These are phyloP conservation scores for Hoplostethus mediterraneus DNA, from an alignment of 2,797 vertebrate species.

Conservation along the genomic window DNA sequence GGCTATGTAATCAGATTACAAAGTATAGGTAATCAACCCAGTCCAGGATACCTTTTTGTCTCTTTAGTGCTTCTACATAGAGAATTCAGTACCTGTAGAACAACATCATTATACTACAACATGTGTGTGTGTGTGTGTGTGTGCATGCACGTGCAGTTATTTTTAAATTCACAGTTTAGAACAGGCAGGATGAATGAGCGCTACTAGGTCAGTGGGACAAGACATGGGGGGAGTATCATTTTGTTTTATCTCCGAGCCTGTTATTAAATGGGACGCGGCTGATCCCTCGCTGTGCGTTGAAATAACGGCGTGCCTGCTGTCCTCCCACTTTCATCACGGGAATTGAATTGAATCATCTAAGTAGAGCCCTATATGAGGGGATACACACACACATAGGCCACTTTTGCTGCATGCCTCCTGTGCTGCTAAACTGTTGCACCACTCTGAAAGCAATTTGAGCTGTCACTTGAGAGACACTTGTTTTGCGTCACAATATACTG, in stretches of 20 bases:
- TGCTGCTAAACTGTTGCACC: not conserved
- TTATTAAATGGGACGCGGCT: conserved; percentile 35
- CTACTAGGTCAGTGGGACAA: conserved; percentile 1
- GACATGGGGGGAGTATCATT: not conserved
- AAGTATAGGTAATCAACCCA: not conserved
- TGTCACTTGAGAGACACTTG: too few species aligned
- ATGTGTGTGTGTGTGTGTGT: not conserved
- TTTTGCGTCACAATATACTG: too few species aligned
- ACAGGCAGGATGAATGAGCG: not conserved
- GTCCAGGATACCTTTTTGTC: too few species aligned
- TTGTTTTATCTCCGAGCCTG: conserved; percentile 30
- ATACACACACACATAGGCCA: conserved; percentile 5
- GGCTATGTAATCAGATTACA: not conserved
- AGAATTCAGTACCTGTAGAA: not conserved
- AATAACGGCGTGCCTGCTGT: not conserved
- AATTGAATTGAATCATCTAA: not conserved
- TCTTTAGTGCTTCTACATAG: not conserved
- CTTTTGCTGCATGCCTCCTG: not conserved
- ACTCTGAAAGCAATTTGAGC: too few species aligned
- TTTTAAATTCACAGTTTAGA: not conserved
- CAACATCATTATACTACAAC: too few species aligned
- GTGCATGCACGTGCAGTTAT: not conserved
- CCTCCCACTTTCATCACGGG: not conserved
- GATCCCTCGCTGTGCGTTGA: conserved; percentile 12
- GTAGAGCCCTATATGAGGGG: not conserved